A percentile compares a stretch with the other conserved stretches of the same genome.
Conservation (phyloP, 2,113 vertebrate genomes). For the Heliornis fulica region DNA sequence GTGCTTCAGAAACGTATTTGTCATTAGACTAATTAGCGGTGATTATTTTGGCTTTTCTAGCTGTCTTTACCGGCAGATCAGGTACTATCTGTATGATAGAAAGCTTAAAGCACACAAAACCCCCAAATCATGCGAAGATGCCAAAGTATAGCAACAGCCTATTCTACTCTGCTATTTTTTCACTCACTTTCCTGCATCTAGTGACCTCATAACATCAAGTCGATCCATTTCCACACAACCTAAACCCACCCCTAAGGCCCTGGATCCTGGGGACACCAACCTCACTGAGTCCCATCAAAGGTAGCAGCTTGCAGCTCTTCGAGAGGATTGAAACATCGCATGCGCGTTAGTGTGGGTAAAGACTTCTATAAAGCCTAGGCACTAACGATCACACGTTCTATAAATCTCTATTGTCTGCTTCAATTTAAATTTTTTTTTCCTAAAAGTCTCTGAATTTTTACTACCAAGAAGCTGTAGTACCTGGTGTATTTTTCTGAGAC, state of each 20-base stretch:
- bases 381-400: neutral
- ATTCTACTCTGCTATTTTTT: neutral
- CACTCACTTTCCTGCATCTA: accelerated
- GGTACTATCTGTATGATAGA: neutral
- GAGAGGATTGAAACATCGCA: neutral
- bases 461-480: neutral
- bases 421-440: neutral
- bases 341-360: neutral
- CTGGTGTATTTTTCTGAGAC: neutral
- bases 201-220: neutral
- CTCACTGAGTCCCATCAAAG: neutral
- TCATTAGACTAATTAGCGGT: neutral
- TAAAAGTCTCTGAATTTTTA: neutral
- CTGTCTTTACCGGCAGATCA: neutral
- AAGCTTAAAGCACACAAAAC: neutral
- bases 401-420: neutral
- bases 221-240: neutral
- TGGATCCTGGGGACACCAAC: neutral
- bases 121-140: neutral
- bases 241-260: neutral
- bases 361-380: neutral
- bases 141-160: neutral
- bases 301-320: neutral
- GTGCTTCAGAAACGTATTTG: neutral
- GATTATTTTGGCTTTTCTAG: neutral